Evolutionary conservation across 2,113 vertebrate genomes (phyloP).

Genomic region (Nothobranchius kuhntae): DNA sequence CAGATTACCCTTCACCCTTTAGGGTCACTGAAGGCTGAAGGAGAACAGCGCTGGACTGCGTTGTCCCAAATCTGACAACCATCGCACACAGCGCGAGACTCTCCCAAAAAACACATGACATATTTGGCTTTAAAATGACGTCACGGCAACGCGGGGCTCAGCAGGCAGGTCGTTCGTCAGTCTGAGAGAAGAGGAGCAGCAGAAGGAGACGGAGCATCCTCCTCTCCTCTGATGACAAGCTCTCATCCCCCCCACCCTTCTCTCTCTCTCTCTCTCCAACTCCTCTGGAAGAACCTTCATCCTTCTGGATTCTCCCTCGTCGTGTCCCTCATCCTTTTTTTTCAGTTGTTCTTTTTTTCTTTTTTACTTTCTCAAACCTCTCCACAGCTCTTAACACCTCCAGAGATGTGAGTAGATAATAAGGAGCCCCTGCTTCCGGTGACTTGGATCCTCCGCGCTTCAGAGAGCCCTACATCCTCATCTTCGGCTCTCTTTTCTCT

Average conservation of each 20-base stretch:
- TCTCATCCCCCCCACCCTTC: constrained; percentile 32
- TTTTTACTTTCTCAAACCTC: constrained; percentile 25
- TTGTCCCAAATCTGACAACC: constrained; percentile 13
- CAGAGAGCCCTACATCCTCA: constrained; percentile 32
- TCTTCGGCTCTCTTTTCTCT: constrained; percentile 16
- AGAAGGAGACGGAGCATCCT: constrained; percentile 59
- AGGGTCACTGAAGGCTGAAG: background rate
- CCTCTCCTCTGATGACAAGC: constrained; percentile 60
- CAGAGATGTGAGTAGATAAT: constrained; percentile 52
- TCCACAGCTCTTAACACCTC: constrained; percentile 13
- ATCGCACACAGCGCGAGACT: constrained; percentile 23
- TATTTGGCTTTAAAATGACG: constrained; percentile 76
- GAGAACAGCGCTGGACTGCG: background rate
- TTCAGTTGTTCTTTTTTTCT: background rate
- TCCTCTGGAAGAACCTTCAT: constrained; percentile 55
- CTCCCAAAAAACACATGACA: constrained; percentile 43
- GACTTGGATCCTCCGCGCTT: constrained; percentile 54
- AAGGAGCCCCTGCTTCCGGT: constrained; percentile 51
- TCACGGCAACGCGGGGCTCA: constrained; percentile 70
- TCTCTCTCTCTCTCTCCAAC: constrained; percentile 43
- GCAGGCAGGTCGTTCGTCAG: constrained; percentile 77
- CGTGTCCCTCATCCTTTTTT: constrained; percentile 31
- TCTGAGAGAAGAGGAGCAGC: constrained; percentile 67
- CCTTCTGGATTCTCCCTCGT: constrained; percentile 39
- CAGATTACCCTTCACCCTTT: background rate